phyloP scores from a whole-genome alignment of 2,797 vertebrate genomes.

The Sitta carolinensis region DNA sequence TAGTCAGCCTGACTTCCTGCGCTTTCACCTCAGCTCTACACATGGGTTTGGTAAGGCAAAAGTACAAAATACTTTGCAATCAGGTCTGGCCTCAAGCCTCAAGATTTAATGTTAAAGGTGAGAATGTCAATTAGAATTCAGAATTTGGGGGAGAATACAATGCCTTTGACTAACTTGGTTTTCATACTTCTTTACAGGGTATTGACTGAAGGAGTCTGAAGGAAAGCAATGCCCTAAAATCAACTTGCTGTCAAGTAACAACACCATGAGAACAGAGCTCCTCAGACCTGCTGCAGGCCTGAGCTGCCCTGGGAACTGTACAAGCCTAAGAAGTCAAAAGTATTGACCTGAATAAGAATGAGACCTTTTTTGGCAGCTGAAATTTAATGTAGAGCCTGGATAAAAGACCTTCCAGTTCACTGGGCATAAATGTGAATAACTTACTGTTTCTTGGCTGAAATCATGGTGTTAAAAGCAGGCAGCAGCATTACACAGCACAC shows the following conservation, averaged over 20 bases:
- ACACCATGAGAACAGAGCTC: neutral
- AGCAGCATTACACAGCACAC: slow-evolving; percentile 53
- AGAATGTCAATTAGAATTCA: neutral
- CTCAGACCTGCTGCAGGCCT: slow-evolving; percentile 20
- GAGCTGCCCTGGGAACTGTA: slow-evolving; percentile 19
- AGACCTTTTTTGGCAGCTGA: slow-evolving; percentile 70
- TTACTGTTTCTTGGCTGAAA: slow-evolving; percentile 70
- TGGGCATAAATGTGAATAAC: slow-evolving; percentile 68
- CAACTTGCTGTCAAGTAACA: slow-evolving; percentile 23
- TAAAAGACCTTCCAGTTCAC: slow-evolving; percentile 55
- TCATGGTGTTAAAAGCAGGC: slow-evolving; percentile 48
- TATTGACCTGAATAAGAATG: slow-evolving; percentile 70
- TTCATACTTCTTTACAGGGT: neutral
- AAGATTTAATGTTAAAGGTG: neutral
- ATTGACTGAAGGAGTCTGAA: neutral
- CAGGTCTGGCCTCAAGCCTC: neutral
- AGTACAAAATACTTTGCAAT: neutral
- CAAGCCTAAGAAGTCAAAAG: slow-evolving; percentile 30
- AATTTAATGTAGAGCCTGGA: slow-evolving; percentile 61
- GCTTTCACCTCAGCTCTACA: neutral
- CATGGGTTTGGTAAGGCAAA: neutral
- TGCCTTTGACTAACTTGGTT: neutral
- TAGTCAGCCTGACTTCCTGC: neutral
- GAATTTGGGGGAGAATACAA: neutral
- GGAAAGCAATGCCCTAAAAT: slow-evolving; percentile 25